Percentiles rank a stretch among this genome's conserved stretches.
These are phyloP conservation scores for Microtus ochrogaster DNA, from an alignment of 2,113 vertebrate genomes.

Conservation along the genomic window DNA sequence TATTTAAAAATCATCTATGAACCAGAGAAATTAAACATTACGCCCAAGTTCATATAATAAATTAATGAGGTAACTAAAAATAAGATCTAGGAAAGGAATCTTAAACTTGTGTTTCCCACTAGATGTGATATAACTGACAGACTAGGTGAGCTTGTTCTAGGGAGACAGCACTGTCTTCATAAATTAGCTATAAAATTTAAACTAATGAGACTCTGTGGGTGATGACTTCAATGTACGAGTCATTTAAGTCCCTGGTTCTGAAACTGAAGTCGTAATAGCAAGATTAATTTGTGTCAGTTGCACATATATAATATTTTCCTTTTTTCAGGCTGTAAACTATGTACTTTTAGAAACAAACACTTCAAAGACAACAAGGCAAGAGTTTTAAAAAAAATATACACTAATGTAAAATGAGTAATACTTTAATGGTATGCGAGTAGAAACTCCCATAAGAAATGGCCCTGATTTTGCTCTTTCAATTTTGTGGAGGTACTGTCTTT, in stretches of 20 bases:
- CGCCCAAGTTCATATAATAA: not conserved
- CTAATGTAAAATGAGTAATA: conserved; percentile 24
- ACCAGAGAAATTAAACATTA: conserved; percentile 7
- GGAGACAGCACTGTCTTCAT: not conserved
- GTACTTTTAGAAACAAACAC: conserved; percentile 23
- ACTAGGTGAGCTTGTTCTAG: not conserved
- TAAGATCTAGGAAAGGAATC: conserved; percentile 14
- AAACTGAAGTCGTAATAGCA: conserved; percentile 51
- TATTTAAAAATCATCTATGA: not conserved
- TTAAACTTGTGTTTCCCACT: not conserved
- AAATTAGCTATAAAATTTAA: conserved; percentile 41
- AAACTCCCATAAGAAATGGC: not conserved
- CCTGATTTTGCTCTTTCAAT: conserved; percentile 22
- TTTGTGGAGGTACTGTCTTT: not conserved
- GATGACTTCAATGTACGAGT: conserved; percentile 36
- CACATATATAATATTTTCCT: conserved; percentile 39
- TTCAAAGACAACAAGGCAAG: not conserved
- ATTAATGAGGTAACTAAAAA: conserved; percentile 35
- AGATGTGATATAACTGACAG: not conserved
- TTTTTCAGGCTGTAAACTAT: conserved; percentile 41
- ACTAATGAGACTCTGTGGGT: conserved; percentile 19
- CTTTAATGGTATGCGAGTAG: conserved; percentile 45
- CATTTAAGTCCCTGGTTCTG: conserved; percentile 27
- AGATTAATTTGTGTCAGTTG: conserved; percentile 54
- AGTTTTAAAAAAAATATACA: not conserved